These are phyloP conservation scores for Semotilus atromaculatus DNA, from an alignment of 2,797 vertebrate genomes.

Conservation along the genomic window DNA sequence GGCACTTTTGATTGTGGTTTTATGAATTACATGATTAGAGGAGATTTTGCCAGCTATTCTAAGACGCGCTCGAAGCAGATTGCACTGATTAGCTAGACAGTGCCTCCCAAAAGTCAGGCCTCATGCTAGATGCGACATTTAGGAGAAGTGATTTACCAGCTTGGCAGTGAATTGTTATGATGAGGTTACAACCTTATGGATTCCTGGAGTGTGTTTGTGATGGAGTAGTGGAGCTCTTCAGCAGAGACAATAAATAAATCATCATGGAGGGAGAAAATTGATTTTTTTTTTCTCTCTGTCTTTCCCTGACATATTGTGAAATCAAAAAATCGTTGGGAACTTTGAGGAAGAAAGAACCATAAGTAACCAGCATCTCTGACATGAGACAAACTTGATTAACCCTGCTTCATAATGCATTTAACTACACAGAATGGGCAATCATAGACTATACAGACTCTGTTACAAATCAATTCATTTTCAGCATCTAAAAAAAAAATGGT, in stretches of 20 bases:
- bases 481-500: not conserved
- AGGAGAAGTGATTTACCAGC: conserved; percentile 49
- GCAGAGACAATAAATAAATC: conserved; percentile 64
- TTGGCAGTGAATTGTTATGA: conserved; percentile 55
- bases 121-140: conserved; percentile 36
- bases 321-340: conserved; percentile 48
- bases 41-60: conserved; percentile 49
- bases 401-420: conserved; percentile 33
- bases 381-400: conserved; percentile 48
- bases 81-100: conserved; percentile 50
- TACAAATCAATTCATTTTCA: conserved; percentile 9
- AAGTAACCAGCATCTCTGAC: conserved; percentile 27
- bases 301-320: conserved; percentile 49
- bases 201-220: conserved; percentile 48
- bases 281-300: conserved; percentile 33
- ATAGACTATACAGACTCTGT: not conserved
- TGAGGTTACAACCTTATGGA: conserved; percentile 59
- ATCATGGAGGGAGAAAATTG: conserved; percentile 51
- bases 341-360: conserved; percentile 28
- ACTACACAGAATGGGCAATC: conserved; percentile 5
- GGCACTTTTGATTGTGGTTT: conserved; percentile 51
- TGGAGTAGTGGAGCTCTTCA: conserved; percentile 43
- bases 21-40: conserved; percentile 56
- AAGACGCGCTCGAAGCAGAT: conserved; percentile 28
- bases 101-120: conserved; percentile 15